These are phyloP conservation scores for Trisateles emortualis DNA, from an alignment of 2,888 invertebrate genomes.

Conservation along the genomic window DNA sequence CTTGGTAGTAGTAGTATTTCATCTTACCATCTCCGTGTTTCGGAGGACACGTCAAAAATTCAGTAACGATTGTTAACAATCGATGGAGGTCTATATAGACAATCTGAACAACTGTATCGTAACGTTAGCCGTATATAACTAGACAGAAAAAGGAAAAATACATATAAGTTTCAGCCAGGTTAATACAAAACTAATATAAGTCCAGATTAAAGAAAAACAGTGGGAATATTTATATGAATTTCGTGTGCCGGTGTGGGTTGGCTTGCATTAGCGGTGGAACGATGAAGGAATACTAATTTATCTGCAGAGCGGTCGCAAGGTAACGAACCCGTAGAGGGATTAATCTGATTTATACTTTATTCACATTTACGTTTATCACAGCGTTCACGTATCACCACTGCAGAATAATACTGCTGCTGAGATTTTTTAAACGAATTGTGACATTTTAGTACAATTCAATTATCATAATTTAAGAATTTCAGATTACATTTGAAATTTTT, in stretches of 20 bases:
- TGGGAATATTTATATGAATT: conserved; percentile 14
- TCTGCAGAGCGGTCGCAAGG: conserved; percentile 15
- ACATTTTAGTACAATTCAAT: background rate
- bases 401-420: background rate
- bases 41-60: too few relatives aligned
- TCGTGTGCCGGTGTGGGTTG: conserved; percentile 8
- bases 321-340: conserved; percentile 34
- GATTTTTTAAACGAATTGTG: conserved; percentile 2
- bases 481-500: too few relatives aligned
- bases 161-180: conserved; percentile 11
- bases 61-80: too few relatives aligned
- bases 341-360: conserved; percentile 40
- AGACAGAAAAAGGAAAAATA: too few relatives aligned
- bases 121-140: too few relatives aligned
- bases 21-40: too few relatives aligned
- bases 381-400: conserved; percentile 14
- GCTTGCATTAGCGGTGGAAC: conserved; percentile 33
- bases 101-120: too few relatives aligned
- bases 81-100: too few relatives aligned
- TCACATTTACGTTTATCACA: conserved; percentile 22
- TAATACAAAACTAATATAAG: conserved; percentile 21
- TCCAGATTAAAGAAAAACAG: conserved; percentile 10
- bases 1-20: too few relatives aligned
- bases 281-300: conserved; percentile 38
- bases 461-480: too few relatives aligned